A percentile compares a stretch with the other conserved stretches of the same genome.
phyloP scores from a whole-genome alignment of 2,888 invertebrate species.

The Dusona sp. region DNA sequence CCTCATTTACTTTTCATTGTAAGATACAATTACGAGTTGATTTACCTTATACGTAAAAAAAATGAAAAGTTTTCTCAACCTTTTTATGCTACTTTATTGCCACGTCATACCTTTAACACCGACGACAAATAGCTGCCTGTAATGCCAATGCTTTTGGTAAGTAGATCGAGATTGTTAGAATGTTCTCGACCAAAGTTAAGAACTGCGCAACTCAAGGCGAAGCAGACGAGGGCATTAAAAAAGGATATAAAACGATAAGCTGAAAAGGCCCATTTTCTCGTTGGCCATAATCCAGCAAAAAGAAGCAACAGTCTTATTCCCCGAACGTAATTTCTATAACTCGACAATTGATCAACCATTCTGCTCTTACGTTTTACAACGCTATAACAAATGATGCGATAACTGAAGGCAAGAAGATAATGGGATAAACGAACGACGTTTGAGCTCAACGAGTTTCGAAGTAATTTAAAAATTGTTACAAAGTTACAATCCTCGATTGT shows the following conservation, averaged over 20 bases:
- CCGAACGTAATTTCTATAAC: slow-evolving; percentile 64
- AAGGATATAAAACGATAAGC: slow-evolving; percentile 35
- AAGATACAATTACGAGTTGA: too few species aligned
- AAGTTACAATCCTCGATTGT: not conserved
- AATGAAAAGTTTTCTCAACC: not conserved
- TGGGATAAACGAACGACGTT: not conserved
- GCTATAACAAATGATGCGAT: not conserved
- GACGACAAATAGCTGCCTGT: slow-evolving; percentile 63
- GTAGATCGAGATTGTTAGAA: slow-evolving; percentile 65
- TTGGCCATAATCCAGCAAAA: slow-evolving; percentile 66
- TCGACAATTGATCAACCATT: slow-evolving; percentile 60
- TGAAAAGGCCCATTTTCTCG: slow-evolving; percentile 43
- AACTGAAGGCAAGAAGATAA: not conserved
- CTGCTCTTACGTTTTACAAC: slow-evolving; percentile 3
- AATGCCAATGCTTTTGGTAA: slow-evolving; percentile 68
- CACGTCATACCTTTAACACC: slow-evolving; percentile 57
- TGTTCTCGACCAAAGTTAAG: slow-evolving; percentile 66
- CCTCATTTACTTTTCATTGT: too few species aligned
- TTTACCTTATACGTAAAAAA: too few species aligned
- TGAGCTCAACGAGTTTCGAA: not conserved
- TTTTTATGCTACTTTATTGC: not conserved
- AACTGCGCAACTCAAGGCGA: slow-evolving; percentile 58
- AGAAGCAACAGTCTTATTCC: slow-evolving; percentile 48
- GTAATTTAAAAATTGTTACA: not conserved
- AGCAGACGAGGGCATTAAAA: slow-evolving; percentile 40